These are phyloP conservation scores for Busseola fusca DNA, from an alignment of 2,888 invertebrate species.

Conservation along the genomic window DNA sequence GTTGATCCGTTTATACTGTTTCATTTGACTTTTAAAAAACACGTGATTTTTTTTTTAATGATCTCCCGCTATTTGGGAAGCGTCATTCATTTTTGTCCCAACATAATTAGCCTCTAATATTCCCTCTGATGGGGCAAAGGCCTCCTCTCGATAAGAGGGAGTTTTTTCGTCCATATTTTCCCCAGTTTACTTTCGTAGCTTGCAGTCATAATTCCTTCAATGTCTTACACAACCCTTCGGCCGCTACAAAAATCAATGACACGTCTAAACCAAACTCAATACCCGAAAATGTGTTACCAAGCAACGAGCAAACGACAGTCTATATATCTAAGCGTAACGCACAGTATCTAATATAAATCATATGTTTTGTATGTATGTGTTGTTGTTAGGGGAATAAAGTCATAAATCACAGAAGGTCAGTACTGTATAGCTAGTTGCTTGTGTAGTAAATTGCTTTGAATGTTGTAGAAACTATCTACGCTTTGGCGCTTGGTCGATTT, in stretches of 20 bases:
- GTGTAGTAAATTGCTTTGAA: slow-evolving; percentile 45
- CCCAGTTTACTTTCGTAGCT: neutral
- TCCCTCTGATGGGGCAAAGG: neutral
- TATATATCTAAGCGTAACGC: slow-evolving; percentile 68
- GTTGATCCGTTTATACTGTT: neutral
- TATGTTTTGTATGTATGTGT: slow-evolving; percentile 69
- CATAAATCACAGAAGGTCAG: slow-evolving; percentile 71
- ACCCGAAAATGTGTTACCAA: slow-evolving; percentile 67
- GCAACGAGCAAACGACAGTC: slow-evolving; percentile 69
- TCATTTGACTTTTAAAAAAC: neutral
- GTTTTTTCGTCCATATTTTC: neutral
- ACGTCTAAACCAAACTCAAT: slow-evolving; percentile 49
- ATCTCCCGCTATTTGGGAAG: neutral
- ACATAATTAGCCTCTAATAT: neutral
- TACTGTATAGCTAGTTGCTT: slow-evolving; percentile 49
- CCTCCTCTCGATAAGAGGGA: neutral
- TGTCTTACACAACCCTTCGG: slow-evolving; percentile 1
- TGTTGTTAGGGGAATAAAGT: slow-evolving; percentile 64
- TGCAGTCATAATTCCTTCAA: slow-evolving; percentile 23
- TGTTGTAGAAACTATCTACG: slow-evolving; percentile 36
- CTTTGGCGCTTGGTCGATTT: slow-evolving; percentile 46
- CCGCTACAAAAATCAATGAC: slow-evolving; percentile 57
- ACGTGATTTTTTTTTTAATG: neutral
- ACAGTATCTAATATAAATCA: slow-evolving; percentile 70
- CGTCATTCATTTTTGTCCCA: neutral